These are phyloP conservation scores for Drosophila mayri DNA, from an alignment of 1,140 invertebrate species.

Conservation along the genomic window DNA sequence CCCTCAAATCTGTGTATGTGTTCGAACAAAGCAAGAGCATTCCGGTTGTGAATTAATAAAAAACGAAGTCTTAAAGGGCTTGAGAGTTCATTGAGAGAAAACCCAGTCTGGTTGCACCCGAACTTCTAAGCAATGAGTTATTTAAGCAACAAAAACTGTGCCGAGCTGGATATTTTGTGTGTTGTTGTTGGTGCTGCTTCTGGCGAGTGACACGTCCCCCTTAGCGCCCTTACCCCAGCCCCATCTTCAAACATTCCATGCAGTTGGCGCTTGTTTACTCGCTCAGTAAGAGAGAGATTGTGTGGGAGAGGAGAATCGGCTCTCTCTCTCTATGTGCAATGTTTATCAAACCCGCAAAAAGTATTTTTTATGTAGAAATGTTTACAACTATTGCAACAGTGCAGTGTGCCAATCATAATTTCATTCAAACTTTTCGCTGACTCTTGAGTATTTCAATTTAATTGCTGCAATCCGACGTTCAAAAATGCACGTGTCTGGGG, in stretches of 20 bases:
- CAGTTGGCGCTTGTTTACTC: slow-evolving; percentile 72
- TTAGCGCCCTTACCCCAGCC: slow-evolving; percentile 27
- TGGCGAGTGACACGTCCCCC: slow-evolving; percentile 51
- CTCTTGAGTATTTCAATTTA: slow-evolving; percentile 19
- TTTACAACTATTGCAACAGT: slow-evolving; percentile 33
- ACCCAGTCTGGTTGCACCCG: neutral
- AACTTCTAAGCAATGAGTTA: slow-evolving; percentile 26
- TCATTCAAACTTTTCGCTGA: slow-evolving; percentile 63
- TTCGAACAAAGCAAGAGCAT: neutral
- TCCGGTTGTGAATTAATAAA: neutral
- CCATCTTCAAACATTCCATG: slow-evolving; percentile 43
- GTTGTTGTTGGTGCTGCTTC: slow-evolving; percentile 37
- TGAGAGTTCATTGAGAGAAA: neutral
- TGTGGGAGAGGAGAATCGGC: slow-evolving; percentile 16
- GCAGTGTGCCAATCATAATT: slow-evolving; percentile 30
- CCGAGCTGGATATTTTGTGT: slow-evolving; percentile 45
- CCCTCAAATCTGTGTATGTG: slow-evolving; percentile 23
- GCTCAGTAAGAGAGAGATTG: slow-evolving; percentile 10
- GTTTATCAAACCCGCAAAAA: slow-evolving; percentile 49
- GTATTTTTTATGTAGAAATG: slow-evolving; percentile 25
- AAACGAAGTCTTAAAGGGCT: slow-evolving; percentile 3
- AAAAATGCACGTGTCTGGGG: slow-evolving; percentile 67
- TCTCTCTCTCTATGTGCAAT: slow-evolving; percentile 42
- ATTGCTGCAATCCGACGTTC: slow-evolving; percentile 28
- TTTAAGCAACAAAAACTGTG: slow-evolving; percentile 60